Evolutionary conservation across 2,888 invertebrate genomes (phyloP), one percentile per base, ranked within the genome.

Genomic region (Augiades crinisus): DNA sequence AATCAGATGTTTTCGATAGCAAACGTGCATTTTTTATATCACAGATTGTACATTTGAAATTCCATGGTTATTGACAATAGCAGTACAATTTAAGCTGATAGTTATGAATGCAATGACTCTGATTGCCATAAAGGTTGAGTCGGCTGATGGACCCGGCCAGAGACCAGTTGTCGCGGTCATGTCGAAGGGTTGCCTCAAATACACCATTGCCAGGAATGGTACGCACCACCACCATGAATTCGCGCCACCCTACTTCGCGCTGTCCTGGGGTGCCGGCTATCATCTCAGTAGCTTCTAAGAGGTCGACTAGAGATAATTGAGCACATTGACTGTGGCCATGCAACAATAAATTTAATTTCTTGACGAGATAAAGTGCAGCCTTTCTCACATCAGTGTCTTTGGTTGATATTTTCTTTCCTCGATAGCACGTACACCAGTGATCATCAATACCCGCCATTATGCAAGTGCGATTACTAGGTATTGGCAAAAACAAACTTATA

Each of bases 401-500:
- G 0, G 81, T 78, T 0, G 90, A 70, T 12, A 95, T 69, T 58
- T 91, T 90, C 43, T 81, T 81, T 46, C 92, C 92, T 53, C 91
- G 91, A 67, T 96, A 94, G 62, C 98, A 98, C 14, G 96, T 95
- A 75, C 98, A 98, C 95, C 95, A 98, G 72, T 97, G 95, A 17
- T 94, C 92, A 0, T 93, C 92, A 53, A 98, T 96, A 1, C 90
- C 93, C 0, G 98, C 97, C 55, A 90, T 85, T 43, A 91, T 86
- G 71, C 98, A 98, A 0, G 94, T 95, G 36, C 98, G 89, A 49
- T 92, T 90, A 30, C 72, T 75, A 0, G 95, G 93, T 54, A 98
- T 91, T 0, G 93, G 92, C 16, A 93, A 78, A 73, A 98, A 97
- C 40, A 96, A 90, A 75, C 97, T 97, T 5, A 94, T 92, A 2